These are phyloP conservation scores for Pachypsylla venusta DNA, from an alignment of 1,140 invertebrate species.

Conservation along the genomic window DNA sequence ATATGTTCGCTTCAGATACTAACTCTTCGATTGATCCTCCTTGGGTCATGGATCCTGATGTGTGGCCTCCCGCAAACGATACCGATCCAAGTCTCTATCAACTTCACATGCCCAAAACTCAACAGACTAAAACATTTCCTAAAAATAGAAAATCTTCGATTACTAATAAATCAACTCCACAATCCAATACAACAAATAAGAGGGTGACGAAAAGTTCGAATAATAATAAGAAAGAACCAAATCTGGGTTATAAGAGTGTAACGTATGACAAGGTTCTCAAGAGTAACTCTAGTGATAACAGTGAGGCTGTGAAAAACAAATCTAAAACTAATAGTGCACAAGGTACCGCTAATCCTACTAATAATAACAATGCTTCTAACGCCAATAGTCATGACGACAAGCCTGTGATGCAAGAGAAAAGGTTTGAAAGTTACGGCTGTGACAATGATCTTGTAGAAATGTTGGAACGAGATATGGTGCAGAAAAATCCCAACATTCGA, in stretches of 20 bases:
- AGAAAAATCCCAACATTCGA: conserved; percentile 91
- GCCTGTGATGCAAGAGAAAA: conserved; percentile 46
- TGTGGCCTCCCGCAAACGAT: conserved; percentile 58
- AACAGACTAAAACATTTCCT: conserved; percentile 36
- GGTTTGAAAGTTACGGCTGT: conserved; percentile 78
- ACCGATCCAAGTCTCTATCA: conserved; percentile 81
- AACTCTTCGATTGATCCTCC: conserved; percentile 9
- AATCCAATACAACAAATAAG: background rate
- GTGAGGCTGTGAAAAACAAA: conserved; percentile 14
- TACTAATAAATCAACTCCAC: conserved; percentile 1
- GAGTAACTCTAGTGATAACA: conserved; percentile 11
- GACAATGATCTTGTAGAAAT: conserved; percentile 91
- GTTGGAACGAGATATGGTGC: conserved; percentile 91
- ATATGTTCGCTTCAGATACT: background rate
- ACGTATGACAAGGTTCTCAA: background rate
- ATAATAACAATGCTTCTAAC: conserved; percentile 32
- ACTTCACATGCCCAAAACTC: conserved; percentile 67
- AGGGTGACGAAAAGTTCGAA: background rate
- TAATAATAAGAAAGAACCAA: background rate
- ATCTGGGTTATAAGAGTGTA: background rate
- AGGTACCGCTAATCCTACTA: conserved; percentile 4
- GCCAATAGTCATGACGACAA: conserved; percentile 52
- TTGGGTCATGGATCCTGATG: conserved; percentile 38
- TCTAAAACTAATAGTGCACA: conserved; percentile 15
- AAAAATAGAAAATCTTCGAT: background rate